Evolutionary conservation across 1,140 invertebrate species (phyloP).

Genomic region (Drosophila rufa): DNA sequence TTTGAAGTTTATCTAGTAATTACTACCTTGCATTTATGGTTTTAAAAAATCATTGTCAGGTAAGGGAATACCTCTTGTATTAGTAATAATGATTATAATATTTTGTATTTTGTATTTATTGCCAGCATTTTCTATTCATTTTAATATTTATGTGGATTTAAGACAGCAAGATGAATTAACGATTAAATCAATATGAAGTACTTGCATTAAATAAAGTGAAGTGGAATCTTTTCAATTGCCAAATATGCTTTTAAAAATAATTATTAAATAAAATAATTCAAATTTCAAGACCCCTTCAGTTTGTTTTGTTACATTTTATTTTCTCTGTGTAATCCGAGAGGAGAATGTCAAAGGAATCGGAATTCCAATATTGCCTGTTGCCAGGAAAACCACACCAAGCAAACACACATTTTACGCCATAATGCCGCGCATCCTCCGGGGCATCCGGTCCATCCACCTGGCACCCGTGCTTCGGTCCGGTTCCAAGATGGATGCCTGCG

Average conservation of each 20-base stretch:
- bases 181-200: background rate
- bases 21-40: no score
- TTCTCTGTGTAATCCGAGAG: constrained; percentile 16
- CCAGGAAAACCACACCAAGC: constrained; percentile 4
- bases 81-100: no score
- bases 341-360: constrained; percentile 10
- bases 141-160: background rate
- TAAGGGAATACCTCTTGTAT: no score
- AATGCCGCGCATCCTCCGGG: background rate
- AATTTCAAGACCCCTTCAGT: background rate
- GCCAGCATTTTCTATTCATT: background rate
- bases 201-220: background rate
- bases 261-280: no score
- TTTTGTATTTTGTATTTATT: no score
- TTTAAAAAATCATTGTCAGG: no score
- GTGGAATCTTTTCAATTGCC: background rate
- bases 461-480: background rate
- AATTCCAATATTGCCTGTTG: constrained; percentile 42
- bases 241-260: background rate
- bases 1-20: no score
- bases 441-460: background rate
- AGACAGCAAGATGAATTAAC: background rate
- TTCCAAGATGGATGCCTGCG: constrained; percentile 1
- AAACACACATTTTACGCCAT: background rate
- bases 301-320: background rate